These are phyloP conservation scores for Acinonyx jubatus DNA, from an alignment of 2,113 vertebrate species.

Conservation along the genomic window DNA sequence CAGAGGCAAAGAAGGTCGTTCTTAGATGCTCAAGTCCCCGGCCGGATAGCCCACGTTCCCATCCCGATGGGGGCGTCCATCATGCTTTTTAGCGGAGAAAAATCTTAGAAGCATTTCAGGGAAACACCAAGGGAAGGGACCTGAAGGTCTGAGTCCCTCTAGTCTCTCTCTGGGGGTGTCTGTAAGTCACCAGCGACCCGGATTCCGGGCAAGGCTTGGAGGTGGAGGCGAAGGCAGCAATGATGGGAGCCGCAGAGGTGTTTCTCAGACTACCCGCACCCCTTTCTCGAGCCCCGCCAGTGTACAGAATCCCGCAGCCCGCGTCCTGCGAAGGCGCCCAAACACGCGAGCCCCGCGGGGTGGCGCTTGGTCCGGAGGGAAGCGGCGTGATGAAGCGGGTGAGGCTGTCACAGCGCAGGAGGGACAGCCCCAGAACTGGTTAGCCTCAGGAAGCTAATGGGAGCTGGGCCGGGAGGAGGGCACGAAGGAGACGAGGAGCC, in stretches of 20 bases:
- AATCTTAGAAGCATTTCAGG: background rate
- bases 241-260: rapidly evolving
- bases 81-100: background rate
- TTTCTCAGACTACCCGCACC: background rate
- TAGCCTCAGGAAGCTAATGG: background rate
- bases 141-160: background rate
- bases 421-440: background rate
- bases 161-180: background rate
- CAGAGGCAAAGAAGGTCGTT: background rate
- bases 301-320: background rate
- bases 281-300: rapidly evolving
- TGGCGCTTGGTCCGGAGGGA: rapidly evolving
- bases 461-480: background rate
- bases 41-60: background rate
- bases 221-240: background rate
- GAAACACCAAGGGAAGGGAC: background rate
- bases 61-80: rapidly evolving
- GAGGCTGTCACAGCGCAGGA: rapidly evolving
- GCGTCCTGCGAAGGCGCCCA: constrained; percentile 38
- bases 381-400: rapidly evolving
- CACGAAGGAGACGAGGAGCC: too few relatives aligned
- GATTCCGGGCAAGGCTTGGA: background rate
- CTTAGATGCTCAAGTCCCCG: background rate
- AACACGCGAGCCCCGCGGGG: background rate
- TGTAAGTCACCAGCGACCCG: background rate